These are phyloP conservation scores for Champsocephalus gunnari DNA, from an alignment of 2,797 vertebrate species.

Conservation along the genomic window DNA sequence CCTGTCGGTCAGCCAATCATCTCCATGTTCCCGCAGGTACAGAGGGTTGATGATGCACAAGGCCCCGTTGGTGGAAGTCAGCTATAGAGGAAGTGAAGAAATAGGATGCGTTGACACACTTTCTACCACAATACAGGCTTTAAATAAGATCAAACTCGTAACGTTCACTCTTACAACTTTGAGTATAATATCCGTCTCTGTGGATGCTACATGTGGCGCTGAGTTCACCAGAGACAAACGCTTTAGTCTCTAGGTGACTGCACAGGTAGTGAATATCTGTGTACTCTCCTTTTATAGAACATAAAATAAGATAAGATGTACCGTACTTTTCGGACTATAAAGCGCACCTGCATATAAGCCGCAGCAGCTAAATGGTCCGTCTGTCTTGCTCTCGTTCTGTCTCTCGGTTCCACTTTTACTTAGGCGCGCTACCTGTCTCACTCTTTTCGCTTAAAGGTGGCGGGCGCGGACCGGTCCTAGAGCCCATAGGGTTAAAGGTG, in stretches of 20 bases:
- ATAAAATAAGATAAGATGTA: no score
- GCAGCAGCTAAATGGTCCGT: no score
- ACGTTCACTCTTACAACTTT: no score
- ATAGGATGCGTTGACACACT: background rate
- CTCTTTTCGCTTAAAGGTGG: no score
- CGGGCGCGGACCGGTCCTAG: no score
- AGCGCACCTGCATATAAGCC: no score
- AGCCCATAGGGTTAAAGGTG: no score
- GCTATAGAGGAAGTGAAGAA: slow-evolving; percentile 42
- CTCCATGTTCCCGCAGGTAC: slow-evolving; percentile 86
- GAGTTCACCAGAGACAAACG: background rate
- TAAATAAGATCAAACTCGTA: background rate
- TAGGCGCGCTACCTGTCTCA: no score
- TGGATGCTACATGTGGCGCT: background rate
- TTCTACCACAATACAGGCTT: background rate
- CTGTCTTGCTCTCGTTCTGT: no score
- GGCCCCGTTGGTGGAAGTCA: slow-evolving; percentile 80
- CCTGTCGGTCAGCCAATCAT: slow-evolving; percentile 81
- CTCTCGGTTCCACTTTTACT: no score
- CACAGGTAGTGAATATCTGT: background rate
- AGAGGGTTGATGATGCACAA: slow-evolving; percentile 89
- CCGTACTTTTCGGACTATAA: no score
- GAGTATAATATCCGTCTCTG: background rate
- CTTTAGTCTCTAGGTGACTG: background rate
- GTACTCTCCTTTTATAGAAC: no score